Conservation (phyloP, 1,140 invertebrate species). For the Brachionus paranguensis region DNA sequence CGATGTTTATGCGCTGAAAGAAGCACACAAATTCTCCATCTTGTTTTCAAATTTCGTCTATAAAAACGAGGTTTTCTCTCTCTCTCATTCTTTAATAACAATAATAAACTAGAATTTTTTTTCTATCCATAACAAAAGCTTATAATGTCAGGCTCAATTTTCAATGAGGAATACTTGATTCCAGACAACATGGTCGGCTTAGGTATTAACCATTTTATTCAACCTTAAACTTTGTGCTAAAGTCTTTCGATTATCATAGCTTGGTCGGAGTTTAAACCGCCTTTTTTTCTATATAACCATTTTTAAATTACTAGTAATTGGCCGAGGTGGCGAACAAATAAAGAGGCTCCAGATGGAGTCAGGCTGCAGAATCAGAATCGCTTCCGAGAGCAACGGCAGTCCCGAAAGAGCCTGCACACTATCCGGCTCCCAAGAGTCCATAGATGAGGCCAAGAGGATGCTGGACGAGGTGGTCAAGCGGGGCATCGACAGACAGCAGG, state of each 20-base stretch:
- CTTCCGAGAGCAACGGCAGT: neutral
- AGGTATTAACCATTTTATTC: neutral
- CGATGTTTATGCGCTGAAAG: neutral
- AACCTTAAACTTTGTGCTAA: neutral
- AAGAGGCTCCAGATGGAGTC: constrained; percentile 86
- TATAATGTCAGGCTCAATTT: constrained; percentile 21
- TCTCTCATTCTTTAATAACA: neutral
- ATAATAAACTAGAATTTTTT: neutral
- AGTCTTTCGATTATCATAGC: neutral
- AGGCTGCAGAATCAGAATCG: constrained; percentile 91
- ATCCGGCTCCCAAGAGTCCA: constrained; percentile 19
- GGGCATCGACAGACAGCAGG: constrained; percentile 4
- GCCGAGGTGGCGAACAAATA: constrained; percentile 91
- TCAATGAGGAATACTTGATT: constrained; percentile 30
- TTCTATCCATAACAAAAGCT: neutral
- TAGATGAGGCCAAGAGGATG: constrained; percentile 40
- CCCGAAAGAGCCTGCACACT: constrained; percentile 21
- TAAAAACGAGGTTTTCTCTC: neutral
- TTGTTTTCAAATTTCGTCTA: neutral
- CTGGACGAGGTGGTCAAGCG: constrained; percentile 17
- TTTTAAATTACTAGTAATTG: constrained; percentile 56
- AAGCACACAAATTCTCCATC: neutral
- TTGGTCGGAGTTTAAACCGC: neutral
- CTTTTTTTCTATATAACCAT: neutral
- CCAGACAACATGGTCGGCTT: constrained; percentile 38